A percentile compares a stretch with the other conserved stretches of the same genome.
Evolutionary conservation across 1,140 invertebrate genomes (phyloP).

Genomic region (Apolygus lucorum): DNA sequence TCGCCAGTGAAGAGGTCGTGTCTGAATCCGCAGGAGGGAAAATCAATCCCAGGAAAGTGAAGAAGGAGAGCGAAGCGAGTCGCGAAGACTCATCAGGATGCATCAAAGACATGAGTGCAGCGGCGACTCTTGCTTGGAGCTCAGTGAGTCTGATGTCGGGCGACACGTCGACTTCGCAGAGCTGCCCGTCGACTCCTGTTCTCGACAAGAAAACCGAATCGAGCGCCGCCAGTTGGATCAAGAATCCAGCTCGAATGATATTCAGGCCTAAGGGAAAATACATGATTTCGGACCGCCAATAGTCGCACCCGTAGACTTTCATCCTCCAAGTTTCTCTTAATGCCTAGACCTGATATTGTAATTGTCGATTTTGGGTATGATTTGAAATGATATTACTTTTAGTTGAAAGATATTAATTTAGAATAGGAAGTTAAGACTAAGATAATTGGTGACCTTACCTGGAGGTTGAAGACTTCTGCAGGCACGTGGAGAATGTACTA

Average conservation of each 20-base stretch:
- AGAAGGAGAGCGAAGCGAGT: conserved; percentile 32
- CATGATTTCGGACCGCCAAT: too few species aligned
- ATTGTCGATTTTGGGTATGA: too few species aligned
- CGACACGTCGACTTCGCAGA: conserved; percentile 31
- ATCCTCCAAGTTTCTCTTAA: too few species aligned
- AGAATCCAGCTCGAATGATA: conserved; percentile 17
- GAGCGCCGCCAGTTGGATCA: conserved; percentile 8
- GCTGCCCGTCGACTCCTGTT: conserved; percentile 36
- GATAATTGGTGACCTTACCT: too few species aligned
- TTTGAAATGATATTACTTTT: too few species aligned
- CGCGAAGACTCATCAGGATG: conserved; percentile 39
- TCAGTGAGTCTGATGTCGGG: background rate
- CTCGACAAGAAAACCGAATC: conserved; percentile 28
- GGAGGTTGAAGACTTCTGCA: too few species aligned
- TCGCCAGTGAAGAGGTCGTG: conserved; percentile 47
- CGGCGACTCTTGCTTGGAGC: background rate
- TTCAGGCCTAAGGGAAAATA: conserved; percentile 19
- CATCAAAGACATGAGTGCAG: conserved; percentile 31
- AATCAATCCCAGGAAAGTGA: background rate
- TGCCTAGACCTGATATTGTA: too few species aligned
- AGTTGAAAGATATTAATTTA: too few species aligned
- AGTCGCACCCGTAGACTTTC: too few species aligned
- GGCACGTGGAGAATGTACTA: too few species aligned
- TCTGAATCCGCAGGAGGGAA: background rate
- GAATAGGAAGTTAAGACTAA: too few species aligned